These are phyloP conservation scores for Kryptolebias ocellatus DNA, from an alignment of 2,797 vertebrate genomes.

Conservation along the genomic window DNA sequence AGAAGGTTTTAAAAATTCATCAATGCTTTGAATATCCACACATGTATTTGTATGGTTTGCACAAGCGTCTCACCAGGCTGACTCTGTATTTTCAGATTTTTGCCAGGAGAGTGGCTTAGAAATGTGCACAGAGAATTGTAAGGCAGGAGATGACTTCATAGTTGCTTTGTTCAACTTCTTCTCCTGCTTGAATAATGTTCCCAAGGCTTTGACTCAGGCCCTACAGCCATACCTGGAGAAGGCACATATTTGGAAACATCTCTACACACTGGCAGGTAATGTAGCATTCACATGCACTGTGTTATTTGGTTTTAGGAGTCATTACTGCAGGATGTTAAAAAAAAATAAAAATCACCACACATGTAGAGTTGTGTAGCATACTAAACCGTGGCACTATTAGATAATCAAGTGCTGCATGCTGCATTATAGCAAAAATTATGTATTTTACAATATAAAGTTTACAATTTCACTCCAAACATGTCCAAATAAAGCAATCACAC, in stretches of 20 bases:
- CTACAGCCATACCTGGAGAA: slow-evolving; percentile 89
- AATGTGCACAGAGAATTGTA: slow-evolving; percentile 51
- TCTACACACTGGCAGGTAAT: slow-evolving; percentile 90
- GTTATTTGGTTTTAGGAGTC: slow-evolving; percentile 8
- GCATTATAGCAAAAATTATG: background rate
- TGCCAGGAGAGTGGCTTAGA: slow-evolving; percentile 58
- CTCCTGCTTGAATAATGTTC: slow-evolving; percentile 83
- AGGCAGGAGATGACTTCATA: slow-evolving; percentile 75
- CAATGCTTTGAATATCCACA: slow-evolving; percentile 34
- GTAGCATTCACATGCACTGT: slow-evolving; percentile 30
- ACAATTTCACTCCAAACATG: background rate
- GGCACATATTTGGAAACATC: slow-evolving; percentile 86
- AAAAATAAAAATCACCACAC: background rate
- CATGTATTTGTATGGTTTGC: slow-evolving; percentile 33
- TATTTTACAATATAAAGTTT: background rate
- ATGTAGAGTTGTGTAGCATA: no score
- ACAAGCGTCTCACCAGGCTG: slow-evolving; percentile 18
- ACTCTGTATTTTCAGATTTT: slow-evolving; percentile 65
- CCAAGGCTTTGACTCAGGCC: slow-evolving; percentile 85
- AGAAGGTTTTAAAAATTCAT: slow-evolving; percentile 35
- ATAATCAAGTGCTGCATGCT: background rate
- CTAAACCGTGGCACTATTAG: background rate
- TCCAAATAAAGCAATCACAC: background rate
- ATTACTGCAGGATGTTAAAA: background rate
- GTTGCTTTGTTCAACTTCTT: slow-evolving; percentile 87